Evolutionary conservation across 92 coral and sea anemone genomes (phyloP), one percentile per base, ranked within the genome.

Genomic region (Bergia puertoricense): DNA sequence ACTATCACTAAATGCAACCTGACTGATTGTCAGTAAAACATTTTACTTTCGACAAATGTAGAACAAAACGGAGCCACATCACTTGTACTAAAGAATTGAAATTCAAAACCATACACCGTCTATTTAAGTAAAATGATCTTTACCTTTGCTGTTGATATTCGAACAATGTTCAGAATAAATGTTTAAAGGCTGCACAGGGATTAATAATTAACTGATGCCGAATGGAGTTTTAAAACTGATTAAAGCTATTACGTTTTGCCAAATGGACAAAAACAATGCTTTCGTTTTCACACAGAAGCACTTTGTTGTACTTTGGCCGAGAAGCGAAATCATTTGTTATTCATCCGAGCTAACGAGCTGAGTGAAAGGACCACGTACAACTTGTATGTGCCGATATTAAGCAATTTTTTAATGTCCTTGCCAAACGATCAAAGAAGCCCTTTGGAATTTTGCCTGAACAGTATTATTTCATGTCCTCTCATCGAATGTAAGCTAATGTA

Each of bases 181-280:
- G 51, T 76, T 45, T 43, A 43, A 13, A 74, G 22, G 14, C 78
- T 39, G 78, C 16, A 38, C 4, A 11, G 22, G 22, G 45, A 42
- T 76, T 42, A 76, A 76, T 76, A 76, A 76, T 76, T 76, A 76
- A 39, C 30, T 16, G 7, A 76, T 76, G 80, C 46, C 80, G 80
- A 76, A 76, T 76, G 80, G 51, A 42, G 46, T 39, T 76, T 76
- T 76, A 40, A 18, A 42, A 76, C 23, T 42, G 48, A 74, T 74
- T 41, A 39, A 74, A 39, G 51, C 80, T 42, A 40, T 40, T 40
- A 76, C 23, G 9, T 41, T 76, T 8, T 76, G 30, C 54, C 54
- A 42, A 43, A 76, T 76, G 37, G 80, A 42, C 79, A 5, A 18
- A 76, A 76, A 40, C 40, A 74, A 54, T 54, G 59, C 59, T 54